Conservation (phyloP, 2,888 invertebrate genomes). For the Linnaemya tessellans region DNA sequence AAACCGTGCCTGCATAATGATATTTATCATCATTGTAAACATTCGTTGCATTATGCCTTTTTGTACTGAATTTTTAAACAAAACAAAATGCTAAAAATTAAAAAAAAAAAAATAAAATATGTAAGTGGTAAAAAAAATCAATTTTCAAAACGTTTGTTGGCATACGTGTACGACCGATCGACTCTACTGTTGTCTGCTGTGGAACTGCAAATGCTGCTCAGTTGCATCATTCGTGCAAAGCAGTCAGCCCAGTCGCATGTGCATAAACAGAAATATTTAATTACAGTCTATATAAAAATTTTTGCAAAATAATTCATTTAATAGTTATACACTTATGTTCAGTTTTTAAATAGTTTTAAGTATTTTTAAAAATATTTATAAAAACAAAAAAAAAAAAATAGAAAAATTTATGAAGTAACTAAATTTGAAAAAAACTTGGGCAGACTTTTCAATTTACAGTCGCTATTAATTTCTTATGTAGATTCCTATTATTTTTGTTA, state of each 20-base stretch:
- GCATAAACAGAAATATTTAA: not conserved
- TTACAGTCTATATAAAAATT: not conserved
- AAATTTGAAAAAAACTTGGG: no score
- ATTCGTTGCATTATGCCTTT: slow-evolving; percentile 14
- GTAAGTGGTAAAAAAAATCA: slow-evolving; percentile 16
- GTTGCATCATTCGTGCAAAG: slow-evolving; percentile 40
- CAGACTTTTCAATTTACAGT: no score
- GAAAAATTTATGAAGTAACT: no score
- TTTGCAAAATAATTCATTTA: slow-evolving; percentile 1
- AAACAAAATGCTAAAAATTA: slow-evolving; percentile 31
- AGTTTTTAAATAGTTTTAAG: not conserved
- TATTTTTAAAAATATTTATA: not conserved
- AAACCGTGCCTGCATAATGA: slow-evolving; percentile 44
- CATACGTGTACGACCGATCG: not conserved
- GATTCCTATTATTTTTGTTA: no score
- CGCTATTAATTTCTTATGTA: no score
- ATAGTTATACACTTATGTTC: not conserved
- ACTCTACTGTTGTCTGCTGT: slow-evolving; percentile 11
- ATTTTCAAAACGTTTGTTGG: slow-evolving; percentile 29
- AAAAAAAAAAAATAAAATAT: slow-evolving; percentile 6
- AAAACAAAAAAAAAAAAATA: not conserved
- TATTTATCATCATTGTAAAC: slow-evolving; percentile 40
- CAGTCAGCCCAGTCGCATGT: not conserved
- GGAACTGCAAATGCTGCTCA: slow-evolving; percentile 20
- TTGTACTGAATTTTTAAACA: slow-evolving; percentile 11